A percentile compares a stretch with the other conserved stretches of the same genome.
Evolutionary conservation across 2,888 invertebrate species (phyloP).

Genomic region (Spialia ferax): DNA sequence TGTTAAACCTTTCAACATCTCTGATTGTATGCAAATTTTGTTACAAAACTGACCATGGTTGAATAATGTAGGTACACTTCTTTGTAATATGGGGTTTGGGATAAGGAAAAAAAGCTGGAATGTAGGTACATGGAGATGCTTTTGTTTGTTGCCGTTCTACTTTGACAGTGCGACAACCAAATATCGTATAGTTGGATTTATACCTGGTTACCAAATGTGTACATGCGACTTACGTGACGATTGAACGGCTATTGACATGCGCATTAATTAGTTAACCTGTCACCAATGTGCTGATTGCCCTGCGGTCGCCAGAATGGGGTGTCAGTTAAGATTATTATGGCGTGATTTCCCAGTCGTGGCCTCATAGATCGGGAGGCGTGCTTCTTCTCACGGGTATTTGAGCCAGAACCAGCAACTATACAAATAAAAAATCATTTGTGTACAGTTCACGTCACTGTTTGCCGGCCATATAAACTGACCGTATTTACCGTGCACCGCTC

Average conservation of each 20-base stretch:
- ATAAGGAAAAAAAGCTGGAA: constrained; percentile 2
- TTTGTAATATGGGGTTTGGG: not conserved
- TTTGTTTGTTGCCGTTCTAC: not conserved
- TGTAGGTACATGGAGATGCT: no score
- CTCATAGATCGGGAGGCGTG: constrained; percentile 57
- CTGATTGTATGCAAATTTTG: constrained; percentile 45
- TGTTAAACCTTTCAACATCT: constrained; percentile 50
- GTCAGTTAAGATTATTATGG: constrained; percentile 77
- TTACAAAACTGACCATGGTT: constrained; percentile 26
- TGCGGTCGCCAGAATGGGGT: constrained; percentile 56
- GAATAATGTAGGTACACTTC: not conserved
- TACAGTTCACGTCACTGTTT: constrained; percentile 85
- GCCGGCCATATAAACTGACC: constrained; percentile 79
- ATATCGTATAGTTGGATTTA: constrained; percentile 11
- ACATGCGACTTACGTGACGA: not conserved
- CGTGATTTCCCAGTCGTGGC: constrained; percentile 49
- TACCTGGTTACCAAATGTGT: constrained; percentile 3
- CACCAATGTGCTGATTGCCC: constrained; percentile 66
- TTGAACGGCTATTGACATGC: constrained; percentile 38
- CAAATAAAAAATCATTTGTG: constrained; percentile 83
- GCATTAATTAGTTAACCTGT: constrained; percentile 64
- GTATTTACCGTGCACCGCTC: constrained; percentile 81
- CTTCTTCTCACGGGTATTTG: constrained; percentile 84
- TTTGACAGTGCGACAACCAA: constrained; percentile 1
- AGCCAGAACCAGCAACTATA: constrained; percentile 74